Percentiles rank a stretch among this genome's conserved stretches.
phyloP scores from a whole-genome alignment of 2,888 invertebrate genomes.

The Athrips mouffetella region DNA sequence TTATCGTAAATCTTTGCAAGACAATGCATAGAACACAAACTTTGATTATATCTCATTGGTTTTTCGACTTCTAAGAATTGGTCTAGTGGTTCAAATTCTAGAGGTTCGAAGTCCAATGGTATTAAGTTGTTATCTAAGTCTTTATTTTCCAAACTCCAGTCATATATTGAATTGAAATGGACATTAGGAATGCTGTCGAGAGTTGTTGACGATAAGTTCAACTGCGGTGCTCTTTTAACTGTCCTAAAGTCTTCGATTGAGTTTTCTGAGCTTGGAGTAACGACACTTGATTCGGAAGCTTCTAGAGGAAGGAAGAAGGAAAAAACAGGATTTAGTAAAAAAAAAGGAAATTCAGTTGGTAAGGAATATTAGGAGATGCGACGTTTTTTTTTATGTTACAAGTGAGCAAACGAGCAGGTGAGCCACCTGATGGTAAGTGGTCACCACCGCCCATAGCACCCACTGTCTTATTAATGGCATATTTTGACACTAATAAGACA shows the following conservation, averaged over 20 bases:
- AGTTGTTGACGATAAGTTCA: background rate
- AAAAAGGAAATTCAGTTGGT: no score
- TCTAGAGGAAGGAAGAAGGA: slow-evolving; percentile 31
- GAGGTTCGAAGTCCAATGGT: slow-evolving; percentile 19
- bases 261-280: slow-evolving; percentile 25
- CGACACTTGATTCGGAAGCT: slow-evolving; percentile 31
- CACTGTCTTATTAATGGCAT: no score
- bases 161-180: background rate
- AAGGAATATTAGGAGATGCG: no score
- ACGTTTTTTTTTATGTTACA: no score
- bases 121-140: slow-evolving; percentile 20
- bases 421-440: no score
- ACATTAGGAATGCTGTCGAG: background rate
- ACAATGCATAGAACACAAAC: slow-evolving; percentile 50
- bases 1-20: slow-evolving; percentile 24
- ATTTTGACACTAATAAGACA: no score
- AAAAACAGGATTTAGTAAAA: slow-evolving; percentile 4
- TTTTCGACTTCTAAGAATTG: background rate
- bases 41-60: slow-evolving; percentile 19
- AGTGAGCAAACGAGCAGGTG: no score
- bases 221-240: background rate
- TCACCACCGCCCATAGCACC: no score
- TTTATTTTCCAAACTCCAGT: slow-evolving; percentile 3
- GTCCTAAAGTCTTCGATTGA: slow-evolving; percentile 23
- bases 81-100: no score